Conservation (phyloP, 2,797 vertebrate species). For the Schizopygopsis pylzovi region DNA sequence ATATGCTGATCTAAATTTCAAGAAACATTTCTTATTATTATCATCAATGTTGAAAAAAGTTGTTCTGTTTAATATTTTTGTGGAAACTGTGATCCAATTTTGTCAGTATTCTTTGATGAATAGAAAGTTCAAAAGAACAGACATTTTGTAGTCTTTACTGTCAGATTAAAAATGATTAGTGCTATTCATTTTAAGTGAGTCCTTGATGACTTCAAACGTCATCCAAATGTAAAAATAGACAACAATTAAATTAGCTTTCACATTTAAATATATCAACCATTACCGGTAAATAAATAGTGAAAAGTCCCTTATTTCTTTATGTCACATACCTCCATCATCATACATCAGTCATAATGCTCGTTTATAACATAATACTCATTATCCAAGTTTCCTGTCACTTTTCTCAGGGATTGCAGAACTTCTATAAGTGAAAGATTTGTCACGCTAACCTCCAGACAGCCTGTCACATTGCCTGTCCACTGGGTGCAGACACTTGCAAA, state of each 20-base stretch:
- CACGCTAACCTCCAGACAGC: conserved; percentile 37
- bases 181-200: not conserved
- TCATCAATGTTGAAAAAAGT: not conserved
- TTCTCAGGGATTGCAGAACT: not conserved
- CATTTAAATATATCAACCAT: not conserved
- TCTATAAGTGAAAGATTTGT: conserved; percentile 41
- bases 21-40: not conserved
- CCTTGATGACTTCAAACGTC: not conserved
- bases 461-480: conserved; percentile 35
- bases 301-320: not conserved
- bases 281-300: not conserved
- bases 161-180: not conserved
- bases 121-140: not conserved
- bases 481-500: conserved; percentile 30
- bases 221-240: not conserved
- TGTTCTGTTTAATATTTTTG: not conserved
- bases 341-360: not conserved
- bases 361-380: conserved; percentile 27
- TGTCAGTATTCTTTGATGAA: not conserved
- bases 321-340: not conserved
- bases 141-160: too few relatives aligned
- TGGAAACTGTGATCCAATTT: not conserved
- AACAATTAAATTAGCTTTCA: not conserved
- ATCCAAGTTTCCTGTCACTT: conserved; percentile 9
- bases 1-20: not conserved